Conservation (phyloP, 2,888 invertebrate species). For the Ypsolopha scabrella region DNA sequence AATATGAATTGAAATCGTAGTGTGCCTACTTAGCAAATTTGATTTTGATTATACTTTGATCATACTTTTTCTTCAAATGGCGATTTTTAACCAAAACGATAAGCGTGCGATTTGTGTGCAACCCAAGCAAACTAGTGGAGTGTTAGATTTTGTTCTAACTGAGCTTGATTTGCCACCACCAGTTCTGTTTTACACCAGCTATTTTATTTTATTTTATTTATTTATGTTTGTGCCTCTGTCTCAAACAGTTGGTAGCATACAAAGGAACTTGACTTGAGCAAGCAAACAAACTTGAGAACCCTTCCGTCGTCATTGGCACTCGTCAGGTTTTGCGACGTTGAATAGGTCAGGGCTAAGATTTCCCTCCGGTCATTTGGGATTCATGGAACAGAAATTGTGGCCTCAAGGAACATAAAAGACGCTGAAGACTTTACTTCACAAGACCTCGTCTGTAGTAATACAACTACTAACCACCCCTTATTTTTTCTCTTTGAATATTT, state of each 20-base stretch:
- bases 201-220: too few species aligned
- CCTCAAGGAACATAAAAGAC: constrained; percentile 64
- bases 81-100: not conserved
- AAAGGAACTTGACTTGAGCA: constrained; percentile 1
- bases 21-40: not conserved
- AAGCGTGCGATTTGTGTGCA: not conserved
- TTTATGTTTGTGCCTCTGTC: not conserved
- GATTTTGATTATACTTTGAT: not conserved
- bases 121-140: too few species aligned
- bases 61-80: not conserved
- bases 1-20: not conserved
- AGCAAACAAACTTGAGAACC: constrained; percentile 1
- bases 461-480: constrained; percentile 34
- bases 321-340: constrained; percentile 40
- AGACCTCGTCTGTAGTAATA: constrained; percentile 43
- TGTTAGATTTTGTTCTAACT: too few species aligned
- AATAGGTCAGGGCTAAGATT: constrained; percentile 69
- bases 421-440: constrained; percentile 55
- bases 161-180: too few species aligned
- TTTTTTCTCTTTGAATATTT: constrained; percentile 10
- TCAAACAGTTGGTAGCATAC: not conserved
- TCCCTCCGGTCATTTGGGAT: constrained; percentile 70
- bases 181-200: too few species aligned
- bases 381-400: constrained; percentile 67
- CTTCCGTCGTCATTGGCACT: not conserved